Percentiles rank a stretch among this genome's conserved stretches.
These are phyloP conservation scores for Bubo scandiacus DNA, from an alignment of 2,113 vertebrate species.

Conservation along the genomic window DNA sequence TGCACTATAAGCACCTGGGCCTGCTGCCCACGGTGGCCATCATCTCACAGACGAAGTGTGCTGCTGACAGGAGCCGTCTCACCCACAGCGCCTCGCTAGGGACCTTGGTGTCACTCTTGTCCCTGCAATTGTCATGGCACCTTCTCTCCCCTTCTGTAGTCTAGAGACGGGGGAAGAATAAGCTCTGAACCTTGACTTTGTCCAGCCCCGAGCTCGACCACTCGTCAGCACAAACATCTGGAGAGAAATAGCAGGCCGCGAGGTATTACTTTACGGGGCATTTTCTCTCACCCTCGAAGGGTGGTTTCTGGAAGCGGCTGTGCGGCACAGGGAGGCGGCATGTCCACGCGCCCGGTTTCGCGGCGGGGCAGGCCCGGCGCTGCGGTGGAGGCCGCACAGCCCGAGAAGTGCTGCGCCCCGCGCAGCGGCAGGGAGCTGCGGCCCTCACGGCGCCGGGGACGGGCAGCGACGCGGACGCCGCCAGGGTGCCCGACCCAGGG, in stretches of 20 bases:
- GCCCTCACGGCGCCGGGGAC: background rate
- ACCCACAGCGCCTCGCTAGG: no score
- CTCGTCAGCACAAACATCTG: background rate
- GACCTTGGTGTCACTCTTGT: background rate
- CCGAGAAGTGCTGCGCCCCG: background rate
- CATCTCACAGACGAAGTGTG: background rate
- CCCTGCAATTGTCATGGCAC: background rate
- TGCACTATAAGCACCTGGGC: no score
- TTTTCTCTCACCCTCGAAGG: background rate
- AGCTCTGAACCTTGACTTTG: background rate
- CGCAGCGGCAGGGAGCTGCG: no score
- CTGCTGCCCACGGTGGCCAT: background rate
- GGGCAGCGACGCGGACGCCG: background rate
- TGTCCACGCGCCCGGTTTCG: accelerated
- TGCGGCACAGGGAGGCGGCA: background rate
- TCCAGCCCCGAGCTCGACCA: background rate
- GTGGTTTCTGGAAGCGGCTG: background rate
- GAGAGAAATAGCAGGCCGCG: background rate
- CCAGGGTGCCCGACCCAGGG: no score
- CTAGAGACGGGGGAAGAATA: background rate
- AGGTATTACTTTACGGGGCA: background rate
- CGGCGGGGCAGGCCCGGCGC: background rate
- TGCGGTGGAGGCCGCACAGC: no score
- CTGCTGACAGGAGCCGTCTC: background rate
- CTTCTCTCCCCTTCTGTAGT: background rate